phyloP scores from a whole-genome alignment of 2,888 invertebrate genomes.

The Tiliacea aurago region DNA sequence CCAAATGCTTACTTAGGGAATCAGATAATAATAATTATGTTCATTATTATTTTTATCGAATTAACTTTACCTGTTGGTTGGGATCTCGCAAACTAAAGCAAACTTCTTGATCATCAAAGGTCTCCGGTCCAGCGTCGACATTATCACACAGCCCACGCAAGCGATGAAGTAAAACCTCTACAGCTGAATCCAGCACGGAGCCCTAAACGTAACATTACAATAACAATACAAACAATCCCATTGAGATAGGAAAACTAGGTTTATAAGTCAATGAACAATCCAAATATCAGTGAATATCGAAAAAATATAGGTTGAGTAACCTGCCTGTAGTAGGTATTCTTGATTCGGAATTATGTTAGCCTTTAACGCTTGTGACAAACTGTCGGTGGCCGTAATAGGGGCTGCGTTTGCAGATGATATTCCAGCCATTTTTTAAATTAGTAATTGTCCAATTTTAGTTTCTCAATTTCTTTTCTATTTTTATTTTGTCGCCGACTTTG shows the following conservation, averaged over 20 bases:
- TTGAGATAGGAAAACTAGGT: no score
- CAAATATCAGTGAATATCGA: background rate
- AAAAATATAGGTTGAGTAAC: background rate
- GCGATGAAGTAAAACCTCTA: conserved; percentile 97
- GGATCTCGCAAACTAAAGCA: conserved; percentile 95
- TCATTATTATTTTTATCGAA: background rate
- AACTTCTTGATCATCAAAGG: conserved; percentile 98
- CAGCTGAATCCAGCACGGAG: conserved; percentile 97
- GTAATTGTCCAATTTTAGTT: no score
- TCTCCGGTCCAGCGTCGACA: conserved; percentile 97
- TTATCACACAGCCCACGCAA: conserved; percentile 98
- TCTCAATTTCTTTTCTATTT: background rate
- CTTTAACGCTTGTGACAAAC: conserved; percentile 94
- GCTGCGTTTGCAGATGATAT: conserved; percentile 84
- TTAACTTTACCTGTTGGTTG: conserved; percentile 88
- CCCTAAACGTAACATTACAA: conserved; percentile 90
- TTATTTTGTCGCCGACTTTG: background rate
- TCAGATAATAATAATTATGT: background rate
- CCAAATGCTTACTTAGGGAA: background rate
- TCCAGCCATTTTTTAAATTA: conserved; percentile 36
- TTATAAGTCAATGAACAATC: no score
- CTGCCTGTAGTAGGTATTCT: conserved; percentile 94
- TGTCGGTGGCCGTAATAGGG: conserved; percentile 93
- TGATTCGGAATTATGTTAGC: conserved; percentile 97
- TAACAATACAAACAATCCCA: conserved; percentile 4